A percentile compares a stretch with the other conserved stretches of the same genome.
Evolutionary conservation across 1,140 invertebrate species (phyloP).

Genomic region (Conus ventricosus): DNA sequence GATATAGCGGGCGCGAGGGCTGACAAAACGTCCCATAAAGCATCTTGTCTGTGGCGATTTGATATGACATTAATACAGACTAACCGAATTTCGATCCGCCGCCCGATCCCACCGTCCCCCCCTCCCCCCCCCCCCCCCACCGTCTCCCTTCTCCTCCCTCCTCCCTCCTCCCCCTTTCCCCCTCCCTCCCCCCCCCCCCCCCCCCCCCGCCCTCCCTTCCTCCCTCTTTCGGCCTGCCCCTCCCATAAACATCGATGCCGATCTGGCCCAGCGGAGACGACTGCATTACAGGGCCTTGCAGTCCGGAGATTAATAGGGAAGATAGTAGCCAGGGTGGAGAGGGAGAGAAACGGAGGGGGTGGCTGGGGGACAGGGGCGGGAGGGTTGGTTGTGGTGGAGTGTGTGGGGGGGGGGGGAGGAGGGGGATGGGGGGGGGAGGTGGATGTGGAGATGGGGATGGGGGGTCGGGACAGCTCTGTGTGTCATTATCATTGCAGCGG

Average conservation of each 20-base stretch:
- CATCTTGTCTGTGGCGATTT: slow-evolving; percentile 36
- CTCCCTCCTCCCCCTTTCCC: not conserved
- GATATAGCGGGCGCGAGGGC: slow-evolving; percentile 28
- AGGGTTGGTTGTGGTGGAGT: no score
- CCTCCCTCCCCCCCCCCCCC: no score
- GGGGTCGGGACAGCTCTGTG: not conserved
- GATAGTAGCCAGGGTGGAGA: not conserved
- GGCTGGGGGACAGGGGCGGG: not conserved
- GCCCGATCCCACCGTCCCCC: not conserved
- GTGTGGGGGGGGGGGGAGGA: no score
- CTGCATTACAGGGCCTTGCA: slow-evolving; percentile 31
- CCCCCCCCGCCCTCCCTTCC: no score
- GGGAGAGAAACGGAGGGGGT: not conserved
- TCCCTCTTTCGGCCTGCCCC: not conserved
- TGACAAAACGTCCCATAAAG: slow-evolving; percentile 38
- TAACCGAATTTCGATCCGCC: slow-evolving; percentile 32
- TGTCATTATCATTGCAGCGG: slow-evolving; percentile 19
- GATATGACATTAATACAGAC: slow-evolving; percentile 40
- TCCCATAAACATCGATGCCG: slow-evolving; percentile 28
- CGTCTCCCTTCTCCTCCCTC: not conserved
- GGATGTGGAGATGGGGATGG: not conserved
- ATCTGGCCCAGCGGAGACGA: not conserved
- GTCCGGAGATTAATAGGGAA: slow-evolving; percentile 27
- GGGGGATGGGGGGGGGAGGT: no score
- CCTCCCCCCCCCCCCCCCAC: not conserved